These are phyloP conservation scores for Neoitamus cyanurus DNA, from an alignment of 2,888 invertebrate genomes.

Conservation along the genomic window DNA sequence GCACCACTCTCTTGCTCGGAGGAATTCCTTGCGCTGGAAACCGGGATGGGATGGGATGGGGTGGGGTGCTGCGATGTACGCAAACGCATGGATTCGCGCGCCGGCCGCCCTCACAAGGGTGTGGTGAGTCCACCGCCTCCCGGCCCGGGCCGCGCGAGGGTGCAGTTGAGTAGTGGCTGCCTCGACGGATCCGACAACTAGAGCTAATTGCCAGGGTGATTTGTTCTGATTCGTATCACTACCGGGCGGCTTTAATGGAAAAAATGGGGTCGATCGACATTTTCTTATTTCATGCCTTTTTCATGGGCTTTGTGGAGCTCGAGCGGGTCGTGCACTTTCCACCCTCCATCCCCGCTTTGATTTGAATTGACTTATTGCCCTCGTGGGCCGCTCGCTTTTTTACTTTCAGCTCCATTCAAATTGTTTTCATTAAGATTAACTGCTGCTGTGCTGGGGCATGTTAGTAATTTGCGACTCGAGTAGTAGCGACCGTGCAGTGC, in stretches of 20 bases:
- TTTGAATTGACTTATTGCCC: background rate
- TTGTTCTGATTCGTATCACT: conserved; percentile 50
- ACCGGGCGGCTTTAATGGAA: conserved; percentile 42
- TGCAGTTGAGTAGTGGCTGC: conserved; percentile 16
- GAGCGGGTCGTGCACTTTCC: background rate
- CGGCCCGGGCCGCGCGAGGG: background rate
- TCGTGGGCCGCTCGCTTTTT: conserved; percentile 1
- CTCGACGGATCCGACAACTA: conserved; percentile 40
- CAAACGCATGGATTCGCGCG: conserved; percentile 16
- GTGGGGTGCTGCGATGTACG: background rate
- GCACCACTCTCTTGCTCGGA: background rate
- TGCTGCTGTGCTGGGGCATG: background rate
- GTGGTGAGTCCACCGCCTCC: background rate
- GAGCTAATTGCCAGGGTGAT: conserved; percentile 51
- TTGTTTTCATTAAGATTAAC: conserved; percentile 5
- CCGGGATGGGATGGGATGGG: background rate
- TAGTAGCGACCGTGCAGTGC: background rate
- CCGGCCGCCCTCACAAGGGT: background rate
- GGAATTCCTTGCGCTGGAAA: background rate
- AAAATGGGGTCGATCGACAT: conserved; percentile 50
- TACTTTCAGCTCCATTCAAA: background rate
- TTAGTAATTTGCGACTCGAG: background rate
- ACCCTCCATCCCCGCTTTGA: background rate
- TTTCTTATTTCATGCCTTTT: conserved; percentile 43
- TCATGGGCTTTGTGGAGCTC: conserved; percentile 16